Conservation (phyloP, 2,113 vertebrate species). For the Carassius auratus region DNA sequence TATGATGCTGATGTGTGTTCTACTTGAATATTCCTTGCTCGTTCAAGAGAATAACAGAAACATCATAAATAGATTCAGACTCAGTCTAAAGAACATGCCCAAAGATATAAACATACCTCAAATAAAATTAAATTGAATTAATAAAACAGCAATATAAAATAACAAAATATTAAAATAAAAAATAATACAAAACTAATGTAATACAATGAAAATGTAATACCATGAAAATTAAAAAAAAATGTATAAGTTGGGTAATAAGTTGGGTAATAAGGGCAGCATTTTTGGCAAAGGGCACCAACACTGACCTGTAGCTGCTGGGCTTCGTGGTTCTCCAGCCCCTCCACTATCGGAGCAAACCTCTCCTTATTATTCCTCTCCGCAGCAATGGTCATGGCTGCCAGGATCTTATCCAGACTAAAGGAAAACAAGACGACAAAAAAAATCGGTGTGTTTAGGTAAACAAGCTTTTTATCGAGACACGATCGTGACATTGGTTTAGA, state of each 20-base stretch:
- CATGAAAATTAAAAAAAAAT: no score
- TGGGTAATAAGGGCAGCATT: not conserved
- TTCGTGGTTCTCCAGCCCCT: constrained; percentile 95
- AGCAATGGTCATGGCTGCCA: constrained; percentile 92
- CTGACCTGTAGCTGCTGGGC: constrained; percentile 91
- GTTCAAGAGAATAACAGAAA: not conserved
- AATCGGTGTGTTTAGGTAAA: constrained; percentile 67
- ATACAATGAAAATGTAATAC: not conserved
- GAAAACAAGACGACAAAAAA: constrained; percentile 47
- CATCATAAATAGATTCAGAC: not conserved
- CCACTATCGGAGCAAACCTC: constrained; percentile 91
- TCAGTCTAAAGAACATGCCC: not conserved
- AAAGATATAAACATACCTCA: no score
- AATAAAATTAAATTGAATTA: no score
- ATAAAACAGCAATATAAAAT: no score
- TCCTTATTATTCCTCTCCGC: constrained; percentile 92
- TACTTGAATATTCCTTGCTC: not conserved
- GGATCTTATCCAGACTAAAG: constrained; percentile 88
- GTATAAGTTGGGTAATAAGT: not conserved
- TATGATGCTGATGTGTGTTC: not conserved
- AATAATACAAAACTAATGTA: no score
- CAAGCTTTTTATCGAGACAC: constrained; percentile 66
- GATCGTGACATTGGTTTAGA: constrained; percentile 63
- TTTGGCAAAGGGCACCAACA: constrained; percentile 17
- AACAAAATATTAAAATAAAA: no score